Conservation (phyloP, 2,113 vertebrate species). For the Pseudopipra pipra region DNA sequence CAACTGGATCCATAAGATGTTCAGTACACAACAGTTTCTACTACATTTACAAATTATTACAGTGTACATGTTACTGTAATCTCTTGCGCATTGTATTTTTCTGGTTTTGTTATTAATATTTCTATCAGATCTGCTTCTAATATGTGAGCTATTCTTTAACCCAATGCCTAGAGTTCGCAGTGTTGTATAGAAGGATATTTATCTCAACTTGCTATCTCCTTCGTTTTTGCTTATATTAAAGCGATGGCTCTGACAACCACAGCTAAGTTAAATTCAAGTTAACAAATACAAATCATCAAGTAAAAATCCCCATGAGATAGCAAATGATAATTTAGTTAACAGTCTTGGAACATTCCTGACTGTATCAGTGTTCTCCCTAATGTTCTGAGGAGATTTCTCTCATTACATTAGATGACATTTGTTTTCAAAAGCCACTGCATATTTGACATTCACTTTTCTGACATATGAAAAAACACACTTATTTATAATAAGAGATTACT, state of each 20-base stretch:
- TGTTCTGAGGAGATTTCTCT: neutral
- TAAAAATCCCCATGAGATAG: neutral
- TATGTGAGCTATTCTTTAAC: neutral
- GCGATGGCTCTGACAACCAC: neutral
- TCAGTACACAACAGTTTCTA: neutral
- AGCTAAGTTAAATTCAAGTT: slow-evolving; percentile 28
- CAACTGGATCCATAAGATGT: neutral
- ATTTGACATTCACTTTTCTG: neutral
- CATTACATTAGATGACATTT: neutral
- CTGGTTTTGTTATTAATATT: neutral
- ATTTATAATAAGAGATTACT: neutral
- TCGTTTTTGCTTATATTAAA: neutral
- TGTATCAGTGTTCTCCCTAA: neutral
- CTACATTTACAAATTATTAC: neutral
- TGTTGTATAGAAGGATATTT: neutral
- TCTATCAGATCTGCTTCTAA: neutral
- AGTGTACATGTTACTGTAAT: neutral
- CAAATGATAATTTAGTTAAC: neutral
- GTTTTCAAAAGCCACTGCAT: neutral
- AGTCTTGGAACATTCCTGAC: neutral
- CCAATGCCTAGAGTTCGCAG: neutral
- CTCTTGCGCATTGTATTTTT: neutral
- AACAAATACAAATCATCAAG: slow-evolving; percentile 18
- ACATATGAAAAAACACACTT: neutral
- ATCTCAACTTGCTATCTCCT: neutral